These are phyloP conservation scores for Crotalus viridis DNA, from an alignment of 2,113 vertebrate species.

Conservation along the genomic window DNA sequence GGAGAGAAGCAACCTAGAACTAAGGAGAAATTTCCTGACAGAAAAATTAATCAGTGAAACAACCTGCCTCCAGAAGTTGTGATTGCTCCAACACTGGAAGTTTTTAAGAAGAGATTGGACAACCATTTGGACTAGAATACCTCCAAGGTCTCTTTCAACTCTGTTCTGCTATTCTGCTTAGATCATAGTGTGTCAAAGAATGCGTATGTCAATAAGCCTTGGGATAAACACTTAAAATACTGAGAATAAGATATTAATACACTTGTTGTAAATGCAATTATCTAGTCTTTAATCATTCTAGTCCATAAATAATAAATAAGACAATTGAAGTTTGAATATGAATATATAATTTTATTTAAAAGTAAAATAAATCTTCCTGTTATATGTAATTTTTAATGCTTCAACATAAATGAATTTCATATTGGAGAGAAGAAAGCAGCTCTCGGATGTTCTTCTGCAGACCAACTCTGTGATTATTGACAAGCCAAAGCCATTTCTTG, in stretches of 20 bases:
- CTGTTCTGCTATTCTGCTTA: not conserved
- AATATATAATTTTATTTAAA: not conserved
- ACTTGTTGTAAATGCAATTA: not conserved
- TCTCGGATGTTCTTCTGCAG: not conserved
- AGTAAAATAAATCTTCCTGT: not conserved
- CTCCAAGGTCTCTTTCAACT: too few species aligned
- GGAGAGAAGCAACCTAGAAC: not conserved
- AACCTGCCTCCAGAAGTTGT: not conserved
- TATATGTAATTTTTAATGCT: not conserved
- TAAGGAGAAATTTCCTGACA: not conserved
- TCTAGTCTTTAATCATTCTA: not conserved
- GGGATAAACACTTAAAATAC: not conserved
- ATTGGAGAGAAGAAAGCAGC: not conserved
- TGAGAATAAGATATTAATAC: not conserved
- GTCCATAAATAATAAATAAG: not conserved
- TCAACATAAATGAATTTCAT: not conserved
- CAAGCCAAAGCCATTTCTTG: not conserved
- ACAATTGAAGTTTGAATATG: not conserved
- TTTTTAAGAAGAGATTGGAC: not conserved
- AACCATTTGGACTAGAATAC: too few species aligned
- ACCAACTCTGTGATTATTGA: not conserved
- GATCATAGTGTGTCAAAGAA: not conserved
- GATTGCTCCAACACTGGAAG: not conserved
- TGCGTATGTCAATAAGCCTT: fast-evolving
- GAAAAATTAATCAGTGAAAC: not conserved